phyloP scores from a whole-genome alignment of 2,888 invertebrate species.

The Scaptomyza cyrtandrae region DNA sequence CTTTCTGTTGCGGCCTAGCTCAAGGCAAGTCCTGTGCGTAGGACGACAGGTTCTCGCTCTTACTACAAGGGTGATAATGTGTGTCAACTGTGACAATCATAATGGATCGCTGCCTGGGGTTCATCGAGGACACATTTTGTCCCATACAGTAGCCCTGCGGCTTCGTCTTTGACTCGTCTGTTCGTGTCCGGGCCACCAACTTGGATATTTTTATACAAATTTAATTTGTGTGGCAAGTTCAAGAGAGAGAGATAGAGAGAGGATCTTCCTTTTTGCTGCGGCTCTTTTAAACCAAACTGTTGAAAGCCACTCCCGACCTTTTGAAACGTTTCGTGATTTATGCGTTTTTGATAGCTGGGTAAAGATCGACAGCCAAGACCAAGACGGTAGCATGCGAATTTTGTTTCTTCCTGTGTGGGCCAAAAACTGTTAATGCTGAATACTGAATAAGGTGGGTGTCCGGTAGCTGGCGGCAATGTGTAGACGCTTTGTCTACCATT shows the following conservation, averaged over 20 bases:
- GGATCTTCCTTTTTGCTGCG: conserved; percentile 40
- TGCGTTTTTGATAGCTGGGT: conserved; percentile 74
- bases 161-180: conserved; percentile 47
- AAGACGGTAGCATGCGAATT: conserved; percentile 61
- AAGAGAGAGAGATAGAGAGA: conserved; percentile 3
- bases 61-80: conserved; percentile 73
- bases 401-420: conserved; percentile 72
- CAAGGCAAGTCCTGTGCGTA: conserved; percentile 22
- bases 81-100: conserved; percentile 80
- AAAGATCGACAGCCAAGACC: conserved; percentile 26
- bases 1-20: conserved; percentile 3
- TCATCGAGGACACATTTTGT: conserved; percentile 43
- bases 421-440: conserved; percentile 15
- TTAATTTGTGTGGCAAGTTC: conserved; percentile 72
- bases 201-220: conserved; percentile 79
- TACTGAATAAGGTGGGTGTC: conserved; percentile 23
- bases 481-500: conserved; percentile 53
- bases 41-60: conserved; percentile 66
- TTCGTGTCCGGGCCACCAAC: conserved; percentile 69
- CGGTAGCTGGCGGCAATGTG: conserved; percentile 62
- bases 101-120: conserved; percentile 68
- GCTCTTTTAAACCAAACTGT: conserved; percentile 68
- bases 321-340: conserved; percentile 66
- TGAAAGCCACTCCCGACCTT: conserved; percentile 65
- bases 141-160: conserved; percentile 74